phyloP scores from a whole-genome alignment of 2,797 vertebrate species.

The Spea hammondii region DNA sequence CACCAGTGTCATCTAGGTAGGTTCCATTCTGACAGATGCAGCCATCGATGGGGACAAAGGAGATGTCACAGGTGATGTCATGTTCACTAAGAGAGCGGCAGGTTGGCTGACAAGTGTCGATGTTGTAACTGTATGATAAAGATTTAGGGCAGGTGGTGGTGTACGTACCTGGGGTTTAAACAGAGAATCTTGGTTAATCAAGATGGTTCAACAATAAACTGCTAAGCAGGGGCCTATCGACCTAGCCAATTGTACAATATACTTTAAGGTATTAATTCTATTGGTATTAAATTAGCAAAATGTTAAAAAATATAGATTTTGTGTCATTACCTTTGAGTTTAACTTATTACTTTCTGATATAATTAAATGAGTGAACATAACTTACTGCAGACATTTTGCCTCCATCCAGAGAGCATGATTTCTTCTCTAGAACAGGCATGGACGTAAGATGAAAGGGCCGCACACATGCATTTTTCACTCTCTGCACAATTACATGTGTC shows the following conservation, averaged over 20 bases:
- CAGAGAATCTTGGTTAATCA: constrained; percentile 14
- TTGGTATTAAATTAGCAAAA: not conserved
- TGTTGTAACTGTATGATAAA: constrained; percentile 70
- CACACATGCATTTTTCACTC: constrained; percentile 88
- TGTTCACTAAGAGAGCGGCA: constrained; percentile 72
- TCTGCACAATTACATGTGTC: constrained; percentile 90
- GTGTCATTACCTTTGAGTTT: not conserved
- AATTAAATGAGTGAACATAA: constrained; percentile 8
- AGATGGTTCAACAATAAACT: not conserved
- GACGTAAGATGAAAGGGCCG: constrained; percentile 84
- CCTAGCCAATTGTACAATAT: no score
- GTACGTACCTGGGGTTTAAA: constrained; percentile 68
- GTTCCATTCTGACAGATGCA: constrained; percentile 75
- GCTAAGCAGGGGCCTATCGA: no score
- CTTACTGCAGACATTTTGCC: constrained; percentile 69
- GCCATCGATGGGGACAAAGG: constrained; percentile 77
- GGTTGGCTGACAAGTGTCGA: constrained; percentile 69
- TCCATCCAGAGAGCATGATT: constrained; percentile 71
- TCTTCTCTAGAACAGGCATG: constrained; percentile 79
- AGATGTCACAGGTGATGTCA: constrained; percentile 71
- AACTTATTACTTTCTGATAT: not conserved
- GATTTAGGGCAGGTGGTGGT: constrained; percentile 70
- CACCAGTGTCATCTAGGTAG: constrained; percentile 74
- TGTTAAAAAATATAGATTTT: not conserved
- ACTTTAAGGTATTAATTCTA: not conserved